Evolutionary conservation across 2,113 vertebrate species (phyloP).

Genomic region (Brachyistius frenatus): DNA sequence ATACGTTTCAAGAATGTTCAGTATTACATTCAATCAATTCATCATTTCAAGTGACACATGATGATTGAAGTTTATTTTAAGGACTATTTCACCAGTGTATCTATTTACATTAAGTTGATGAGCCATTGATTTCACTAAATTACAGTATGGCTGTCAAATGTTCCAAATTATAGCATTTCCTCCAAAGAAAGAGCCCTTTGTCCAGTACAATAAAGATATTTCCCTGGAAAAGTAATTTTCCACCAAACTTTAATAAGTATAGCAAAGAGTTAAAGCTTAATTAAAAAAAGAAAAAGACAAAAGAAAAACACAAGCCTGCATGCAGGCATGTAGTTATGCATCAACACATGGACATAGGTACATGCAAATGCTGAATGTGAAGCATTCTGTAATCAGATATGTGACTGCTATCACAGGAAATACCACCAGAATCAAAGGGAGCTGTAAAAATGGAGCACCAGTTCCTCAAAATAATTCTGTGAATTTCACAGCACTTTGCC

Average conservation of each 20-base stretch:
- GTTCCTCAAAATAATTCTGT: neutral
- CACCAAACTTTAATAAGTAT: constrained; percentile 23
- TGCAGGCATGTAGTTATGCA: neutral
- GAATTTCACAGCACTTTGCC: neutral
- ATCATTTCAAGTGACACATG: too few species aligned
- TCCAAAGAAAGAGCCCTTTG: constrained; percentile 40
- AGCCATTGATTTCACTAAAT: constrained; percentile 9
- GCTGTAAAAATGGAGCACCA: constrained; percentile 2
- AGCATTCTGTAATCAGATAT: constrained; percentile 17
- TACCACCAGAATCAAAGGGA: constrained; percentile 24
- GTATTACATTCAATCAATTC: neutral
- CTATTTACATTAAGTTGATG: neutral
- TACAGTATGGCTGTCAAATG: neutral
- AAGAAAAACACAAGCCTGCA: constrained; percentile 8
- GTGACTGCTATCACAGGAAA: constrained; percentile 33
- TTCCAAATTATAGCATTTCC: neutral
- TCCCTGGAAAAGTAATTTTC: neutral
- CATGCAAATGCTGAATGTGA: neutral
- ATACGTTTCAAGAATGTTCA: neutral
- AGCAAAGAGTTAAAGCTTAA: constrained; percentile 16
- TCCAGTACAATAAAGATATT: neutral
- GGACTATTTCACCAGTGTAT: too few species aligned
- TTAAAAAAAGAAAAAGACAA: constrained; percentile 2
- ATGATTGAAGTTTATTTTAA: too few species aligned
- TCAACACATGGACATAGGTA: neutral